A percentile compares a stretch with the other conserved stretches of the same genome.
phyloP scores from a whole-genome alignment of 2,888 invertebrate genomes.

The Melitaea athalia region DNA sequence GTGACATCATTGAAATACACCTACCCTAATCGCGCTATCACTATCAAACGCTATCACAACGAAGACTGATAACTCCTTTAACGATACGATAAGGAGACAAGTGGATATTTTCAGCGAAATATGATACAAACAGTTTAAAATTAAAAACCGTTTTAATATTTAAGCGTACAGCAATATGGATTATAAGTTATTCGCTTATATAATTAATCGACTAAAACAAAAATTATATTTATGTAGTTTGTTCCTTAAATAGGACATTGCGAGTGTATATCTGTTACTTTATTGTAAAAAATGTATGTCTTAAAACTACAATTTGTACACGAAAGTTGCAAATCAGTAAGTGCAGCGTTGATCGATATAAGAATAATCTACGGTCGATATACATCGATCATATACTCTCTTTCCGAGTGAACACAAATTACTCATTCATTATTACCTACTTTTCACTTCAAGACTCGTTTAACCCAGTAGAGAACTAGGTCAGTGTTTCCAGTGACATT shows the following conservation, averaged over 20 bases:
- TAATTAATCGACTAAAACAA: conserved; percentile 1
- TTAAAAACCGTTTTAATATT: conserved; percentile 11
- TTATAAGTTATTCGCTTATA: background rate
- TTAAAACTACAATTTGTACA: background rate
- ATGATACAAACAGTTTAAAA: conserved; percentile 20
- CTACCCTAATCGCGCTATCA: conserved; percentile 40
- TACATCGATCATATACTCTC: conserved; percentile 9
- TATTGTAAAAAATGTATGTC: background rate
- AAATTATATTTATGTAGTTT: conserved; percentile 20
- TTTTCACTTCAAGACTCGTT: conserved; percentile 35
- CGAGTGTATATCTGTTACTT: background rate
- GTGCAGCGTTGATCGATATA: background rate
- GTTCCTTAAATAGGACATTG: conserved; percentile 10
- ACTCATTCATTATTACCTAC: conserved; percentile 32
- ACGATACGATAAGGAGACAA: conserved; percentile 42
- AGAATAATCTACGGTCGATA: conserved; percentile 16
- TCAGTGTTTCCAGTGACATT: conserved; percentile 36
- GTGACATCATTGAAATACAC: conserved; percentile 40
- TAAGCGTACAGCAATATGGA: conserved; percentile 6
- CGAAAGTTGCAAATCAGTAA: background rate
- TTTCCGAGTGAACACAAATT: conserved; percentile 32
- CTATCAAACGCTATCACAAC: conserved; percentile 41
- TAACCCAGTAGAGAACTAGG: conserved; percentile 38
- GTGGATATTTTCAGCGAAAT: conserved; percentile 40
- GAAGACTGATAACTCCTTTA: conserved; percentile 45